A percentile compares a stretch with the other conserved stretches of the same genome.
Conservation (phyloP, 2,888 invertebrate species). For the Drosophila leonis region DNA sequence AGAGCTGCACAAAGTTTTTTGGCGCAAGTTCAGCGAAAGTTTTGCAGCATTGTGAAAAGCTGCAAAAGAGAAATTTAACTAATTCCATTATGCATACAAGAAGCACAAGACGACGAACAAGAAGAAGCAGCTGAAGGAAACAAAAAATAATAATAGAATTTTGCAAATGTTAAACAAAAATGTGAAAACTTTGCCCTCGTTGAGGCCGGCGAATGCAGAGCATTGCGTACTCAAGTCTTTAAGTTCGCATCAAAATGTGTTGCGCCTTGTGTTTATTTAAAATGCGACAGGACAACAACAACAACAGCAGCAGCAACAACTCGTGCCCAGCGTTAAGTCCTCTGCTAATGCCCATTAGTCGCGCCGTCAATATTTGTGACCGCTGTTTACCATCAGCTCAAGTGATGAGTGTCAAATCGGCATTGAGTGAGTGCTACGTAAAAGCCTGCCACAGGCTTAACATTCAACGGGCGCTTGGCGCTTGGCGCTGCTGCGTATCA, state of each 20-base stretch:
- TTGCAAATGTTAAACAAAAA: constrained; percentile 74
- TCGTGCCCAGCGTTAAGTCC: constrained; percentile 24
- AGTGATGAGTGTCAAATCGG: constrained; percentile 34
- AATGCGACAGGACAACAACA: constrained; percentile 35
- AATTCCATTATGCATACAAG: constrained; percentile 77
- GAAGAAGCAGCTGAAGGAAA: background rate
- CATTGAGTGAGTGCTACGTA: constrained; percentile 36
- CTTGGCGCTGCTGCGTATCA: background rate
- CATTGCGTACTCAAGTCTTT: constrained; percentile 44
- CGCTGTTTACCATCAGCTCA: constrained; percentile 44
- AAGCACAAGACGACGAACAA: constrained; percentile 10
- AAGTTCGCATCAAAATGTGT: constrained; percentile 46
- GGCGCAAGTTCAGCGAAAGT: constrained; percentile 62
- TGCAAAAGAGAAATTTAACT: constrained; percentile 73
- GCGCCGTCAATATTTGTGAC: constrained; percentile 41
- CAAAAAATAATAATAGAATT: constrained; percentile 38
- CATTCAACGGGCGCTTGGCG: background rate
- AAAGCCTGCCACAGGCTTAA: constrained; percentile 28
- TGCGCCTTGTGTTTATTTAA: constrained; percentile 55
- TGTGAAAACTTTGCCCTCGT: constrained; percentile 76
- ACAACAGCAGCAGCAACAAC: constrained; percentile 11
- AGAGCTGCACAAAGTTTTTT: constrained; percentile 55
- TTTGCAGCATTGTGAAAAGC: constrained; percentile 52
- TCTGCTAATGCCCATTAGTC: constrained; percentile 42
- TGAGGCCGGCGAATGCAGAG: constrained; percentile 26